Evolutionary conservation across 2,797 vertebrate genomes (phyloP), one percentile per base, ranked within the genome.

Genomic region (Pipistrellus pygmaeus): DNA sequence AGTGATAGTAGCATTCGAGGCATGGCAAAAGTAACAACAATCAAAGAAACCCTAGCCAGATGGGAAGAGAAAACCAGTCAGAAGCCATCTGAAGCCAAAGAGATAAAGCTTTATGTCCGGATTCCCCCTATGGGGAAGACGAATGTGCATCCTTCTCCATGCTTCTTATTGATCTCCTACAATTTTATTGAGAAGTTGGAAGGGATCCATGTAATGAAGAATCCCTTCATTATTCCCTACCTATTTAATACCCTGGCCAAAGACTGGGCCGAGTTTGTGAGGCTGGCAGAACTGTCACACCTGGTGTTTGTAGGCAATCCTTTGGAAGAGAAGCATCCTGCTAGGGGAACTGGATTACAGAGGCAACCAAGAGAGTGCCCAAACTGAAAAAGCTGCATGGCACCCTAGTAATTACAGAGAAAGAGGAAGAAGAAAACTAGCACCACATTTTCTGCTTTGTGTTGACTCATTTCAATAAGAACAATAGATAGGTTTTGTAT

Each of bases 261-360:
- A 44, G 69, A 72, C 38, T 72, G 25, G 97, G 99, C 97, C 55
- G 99, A 99, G 98, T 99, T 99, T 98, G 95, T 97, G 93, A 99
- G 99, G 96, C 97, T 99, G 85, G 98, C 99, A 78, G 99, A 99
- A 30, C 97, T 99, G 93, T 99, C 99, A 60, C 99, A 99, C 93
- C 98, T 99, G 97, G 99, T 99, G 93, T 99, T 99, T 98, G 99
- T 99, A 55, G 99, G 99, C 73, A 99, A 99, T 95, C 99, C 99
- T 8, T 98, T 99, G 62, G 99, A 99, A 97, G 99, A 99, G 97
- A 99, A 99, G 90, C 98, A 99, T 6, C 98, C 99, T 7, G 99
- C 98, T 99, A 99, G 60, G 99, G 98, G n/a, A 99, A 83, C 32
- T 99, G 99, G 99, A 98, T 99, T 95, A 99, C 99, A 4, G 99